Evolutionary conservation across 2,113 vertebrate species (phyloP).

Genomic region (Barbus barbus): DNA sequence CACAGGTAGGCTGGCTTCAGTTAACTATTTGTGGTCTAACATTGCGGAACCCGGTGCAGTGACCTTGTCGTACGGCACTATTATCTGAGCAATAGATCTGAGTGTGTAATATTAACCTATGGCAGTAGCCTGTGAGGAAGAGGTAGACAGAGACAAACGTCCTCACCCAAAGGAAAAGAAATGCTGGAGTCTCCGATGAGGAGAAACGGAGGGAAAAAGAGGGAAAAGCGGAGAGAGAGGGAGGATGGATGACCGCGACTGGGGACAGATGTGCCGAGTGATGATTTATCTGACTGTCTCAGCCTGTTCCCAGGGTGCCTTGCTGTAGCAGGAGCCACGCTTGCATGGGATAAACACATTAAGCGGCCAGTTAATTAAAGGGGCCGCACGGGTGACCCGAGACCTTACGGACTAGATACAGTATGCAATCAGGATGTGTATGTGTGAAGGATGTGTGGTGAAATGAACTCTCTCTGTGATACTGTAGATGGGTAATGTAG

Average conservation of each 20-base stretch:
- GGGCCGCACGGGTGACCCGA: constrained; percentile 61
- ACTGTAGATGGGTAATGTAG: constrained; percentile 37
- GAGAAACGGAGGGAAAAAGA: constrained; percentile 24
- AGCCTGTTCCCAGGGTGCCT: constrained; percentile 64
- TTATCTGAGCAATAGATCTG: constrained; percentile 46
- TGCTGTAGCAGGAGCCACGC: constrained; percentile 60
- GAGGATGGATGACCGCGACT: constrained; percentile 29
- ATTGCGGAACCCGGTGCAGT: constrained; percentile 33
- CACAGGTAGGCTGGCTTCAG: constrained; percentile 58
- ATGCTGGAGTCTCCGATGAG: constrained; percentile 32
- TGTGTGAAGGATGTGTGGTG: constrained; percentile 26
- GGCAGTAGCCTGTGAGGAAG: constrained; percentile 37
- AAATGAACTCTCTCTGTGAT: constrained; percentile 18
- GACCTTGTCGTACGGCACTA: constrained; percentile 40
- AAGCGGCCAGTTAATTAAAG: constrained; percentile 78
- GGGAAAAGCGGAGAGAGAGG: constrained; percentile 10
- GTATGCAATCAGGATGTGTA: constrained; percentile 22
- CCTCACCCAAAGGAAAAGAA: constrained; percentile 27
- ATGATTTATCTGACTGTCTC: constrained; percentile 77
- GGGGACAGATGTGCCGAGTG: constrained; percentile 69
- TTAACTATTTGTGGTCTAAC: constrained; percentile 65
- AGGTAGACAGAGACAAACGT: constrained; percentile 44
- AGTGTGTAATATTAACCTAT: constrained; percentile 48
- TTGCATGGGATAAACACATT: constrained; percentile 76
- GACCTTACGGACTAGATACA: constrained; percentile 54